A percentile compares a stretch with the other conserved stretches of the same genome.
Conservation (phyloP, 2,113 vertebrate species). For the Paradoxurus hermaphroditus region DNA sequence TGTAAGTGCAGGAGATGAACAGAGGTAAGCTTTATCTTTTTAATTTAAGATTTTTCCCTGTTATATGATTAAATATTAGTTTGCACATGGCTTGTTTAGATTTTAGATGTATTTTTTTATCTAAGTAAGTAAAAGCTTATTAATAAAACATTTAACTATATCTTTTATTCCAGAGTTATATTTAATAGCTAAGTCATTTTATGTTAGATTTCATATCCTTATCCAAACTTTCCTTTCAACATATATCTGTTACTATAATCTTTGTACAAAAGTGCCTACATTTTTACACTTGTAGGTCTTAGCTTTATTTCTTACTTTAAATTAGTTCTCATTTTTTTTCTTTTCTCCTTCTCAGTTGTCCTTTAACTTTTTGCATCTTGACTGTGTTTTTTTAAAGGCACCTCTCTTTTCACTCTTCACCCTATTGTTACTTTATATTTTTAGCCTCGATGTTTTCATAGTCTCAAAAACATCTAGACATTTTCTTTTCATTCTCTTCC, state of each 20-base stretch:
- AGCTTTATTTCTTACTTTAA: conserved; percentile 12
- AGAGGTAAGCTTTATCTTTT: conserved; percentile 86
- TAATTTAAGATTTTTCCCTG: neutral
- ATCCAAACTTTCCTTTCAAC: neutral
- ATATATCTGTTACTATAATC: neutral
- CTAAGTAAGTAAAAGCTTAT: neutral
- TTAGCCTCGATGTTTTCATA: conserved; percentile 36
- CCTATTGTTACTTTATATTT: conserved; percentile 11
- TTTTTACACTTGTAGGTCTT: neutral
- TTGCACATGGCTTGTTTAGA: neutral
- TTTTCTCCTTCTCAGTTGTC: neutral
- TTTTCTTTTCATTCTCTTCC: neutral
- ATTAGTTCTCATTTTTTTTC: conserved; percentile 14
- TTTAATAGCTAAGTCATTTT: neutral
- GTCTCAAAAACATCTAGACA: neutral
- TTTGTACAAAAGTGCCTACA: neutral
- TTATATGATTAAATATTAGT: conserved; percentile 7
- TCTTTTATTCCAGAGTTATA: neutral
- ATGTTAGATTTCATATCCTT: neutral
- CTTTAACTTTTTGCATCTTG: neutral
- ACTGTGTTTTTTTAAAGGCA: neutral
- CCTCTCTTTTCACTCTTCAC: neutral
- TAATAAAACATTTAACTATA: neutral
- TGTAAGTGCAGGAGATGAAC: conserved; percentile 91
- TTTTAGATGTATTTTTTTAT: conserved; percentile 30